Evolutionary conservation across 2,113 vertebrate species (phyloP).

Genomic region (Pseudopodoces humilis): DNA sequence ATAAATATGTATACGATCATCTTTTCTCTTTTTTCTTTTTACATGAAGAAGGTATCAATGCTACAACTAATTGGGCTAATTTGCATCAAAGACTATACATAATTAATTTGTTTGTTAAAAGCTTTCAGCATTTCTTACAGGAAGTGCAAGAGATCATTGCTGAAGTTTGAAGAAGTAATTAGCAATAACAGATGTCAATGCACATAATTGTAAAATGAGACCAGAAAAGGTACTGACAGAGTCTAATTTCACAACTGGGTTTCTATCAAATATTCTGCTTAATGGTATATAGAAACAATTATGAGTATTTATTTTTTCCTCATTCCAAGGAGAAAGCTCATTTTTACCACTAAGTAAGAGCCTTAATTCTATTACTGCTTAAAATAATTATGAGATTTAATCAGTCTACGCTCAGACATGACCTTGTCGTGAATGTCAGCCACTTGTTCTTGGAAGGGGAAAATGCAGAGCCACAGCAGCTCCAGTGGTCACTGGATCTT

Average conservation of each 20-base stretch:
- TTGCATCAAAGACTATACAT: slow-evolving; percentile 79
- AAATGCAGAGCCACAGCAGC: background rate
- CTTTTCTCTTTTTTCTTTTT: slow-evolving; percentile 43
- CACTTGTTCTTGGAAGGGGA: background rate
- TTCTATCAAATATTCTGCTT: background rate
- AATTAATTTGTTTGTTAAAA: slow-evolving; percentile 85
- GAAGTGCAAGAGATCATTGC: slow-evolving; percentile 79
- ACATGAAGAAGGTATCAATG: slow-evolving; percentile 69
- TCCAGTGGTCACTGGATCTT: background rate
- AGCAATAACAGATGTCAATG: slow-evolving; percentile 78
- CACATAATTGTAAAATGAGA: slow-evolving; percentile 19
- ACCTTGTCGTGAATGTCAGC: background rate
- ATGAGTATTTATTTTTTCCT: background rate
- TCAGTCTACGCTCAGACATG: background rate
- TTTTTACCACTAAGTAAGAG: background rate
- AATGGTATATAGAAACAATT: slow-evolving; percentile 8
- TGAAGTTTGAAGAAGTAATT: slow-evolving; percentile 79
- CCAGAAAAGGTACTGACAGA: background rate
- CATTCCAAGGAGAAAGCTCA: background rate
- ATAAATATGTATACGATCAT: slow-evolving; percentile 76
- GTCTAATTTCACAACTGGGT: slow-evolving; percentile 14
- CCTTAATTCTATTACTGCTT: background rate
- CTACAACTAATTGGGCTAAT: slow-evolving; percentile 82
- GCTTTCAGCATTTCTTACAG: slow-evolving; percentile 75
- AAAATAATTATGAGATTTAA: background rate